Evolutionary conservation across 2,888 invertebrate species (phyloP), one percentile per base, ranked within the genome.

Genomic region (Euzophera pinguis): DNA sequence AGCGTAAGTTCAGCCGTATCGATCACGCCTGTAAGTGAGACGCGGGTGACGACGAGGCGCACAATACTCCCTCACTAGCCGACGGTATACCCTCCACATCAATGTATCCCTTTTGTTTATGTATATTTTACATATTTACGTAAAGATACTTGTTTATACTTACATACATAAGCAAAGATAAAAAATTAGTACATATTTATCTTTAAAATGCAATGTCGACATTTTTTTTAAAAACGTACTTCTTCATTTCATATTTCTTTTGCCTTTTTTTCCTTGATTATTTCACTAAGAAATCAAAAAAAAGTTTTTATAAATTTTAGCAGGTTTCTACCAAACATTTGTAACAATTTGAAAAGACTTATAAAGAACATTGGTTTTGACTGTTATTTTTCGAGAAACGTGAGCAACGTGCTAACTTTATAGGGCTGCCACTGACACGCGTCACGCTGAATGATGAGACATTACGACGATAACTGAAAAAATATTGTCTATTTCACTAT

Each of bases 21-120:
- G 69, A 69, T 69, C 47, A 35, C 50, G 42, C 57, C 53, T 54
- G 56, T 53, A 58, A 63, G 59, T 60, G 62, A 57, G 59, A 52
- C 50, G 50, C 42, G 13, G 22, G 34, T 42, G 50, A 34, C 39
- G 50, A 14, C 42, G 50, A 57, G 55, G 35, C 50, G 57, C 56
- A 55, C 51, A 17, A 50, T 34, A 42, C 55, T 50, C 51, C 53
- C 53, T 52, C 56, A 13, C 41, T 41, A 22, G 22, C 54, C 47
- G 52, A 53, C 39, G 37, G 27, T 48, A 13, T 38, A 13, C 37
- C 29, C 39, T 27, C 6, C 13, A 29, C 50, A 14, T 50, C 39
- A 14, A 50, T 50, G 39, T 29, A 16, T 29, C 13, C 47, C 16
- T 45, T 45, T 17, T 41, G 41, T 22, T 17, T 41, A n/a, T 41